These are phyloP conservation scores for Drusus annulatus DNA, from an alignment of 1,140 invertebrate species.

Conservation along the genomic window DNA sequence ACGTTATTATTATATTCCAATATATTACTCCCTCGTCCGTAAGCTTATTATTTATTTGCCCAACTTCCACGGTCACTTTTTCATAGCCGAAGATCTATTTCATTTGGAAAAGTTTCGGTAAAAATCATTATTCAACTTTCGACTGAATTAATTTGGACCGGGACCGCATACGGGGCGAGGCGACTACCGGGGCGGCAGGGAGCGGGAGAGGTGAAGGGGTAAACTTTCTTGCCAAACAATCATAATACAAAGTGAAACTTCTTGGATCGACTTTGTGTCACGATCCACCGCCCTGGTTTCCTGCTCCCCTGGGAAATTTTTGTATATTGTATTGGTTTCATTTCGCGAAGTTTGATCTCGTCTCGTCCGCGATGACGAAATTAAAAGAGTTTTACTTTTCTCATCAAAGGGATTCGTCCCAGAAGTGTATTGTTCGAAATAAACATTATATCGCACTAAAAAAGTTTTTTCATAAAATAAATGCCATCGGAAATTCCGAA, in stretches of 20 bases:
- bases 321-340: constrained; percentile 55
- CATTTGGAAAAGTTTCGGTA: constrained; percentile 26
- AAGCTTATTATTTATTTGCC: not conserved
- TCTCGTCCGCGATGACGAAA: constrained; percentile 31
- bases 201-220: constrained; percentile 24
- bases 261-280: constrained; percentile 51
- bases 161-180: constrained; percentile 40
- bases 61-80: no score
- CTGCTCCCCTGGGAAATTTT: constrained; percentile 56
- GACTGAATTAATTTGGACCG: constrained; percentile 51
- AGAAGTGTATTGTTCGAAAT: not conserved
- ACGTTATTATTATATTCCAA: no score
- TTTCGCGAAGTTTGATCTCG: constrained; percentile 43
- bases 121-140: constrained; percentile 39
- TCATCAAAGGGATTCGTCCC: constrained; percentile 26
- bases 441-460: constrained; percentile 40
- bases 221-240: constrained; percentile 58
- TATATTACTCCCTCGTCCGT: not conserved
- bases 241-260: constrained; percentile 57
- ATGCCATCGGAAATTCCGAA: not conserved
- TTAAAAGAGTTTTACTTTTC: constrained; percentile 52
- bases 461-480: constrained; percentile 7
- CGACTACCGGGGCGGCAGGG: constrained; percentile 32
- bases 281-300: constrained; percentile 45
- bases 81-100: not conserved